Conservation (phyloP, 2,888 invertebrate genomes). For the Nemurella pictetii region DNA sequence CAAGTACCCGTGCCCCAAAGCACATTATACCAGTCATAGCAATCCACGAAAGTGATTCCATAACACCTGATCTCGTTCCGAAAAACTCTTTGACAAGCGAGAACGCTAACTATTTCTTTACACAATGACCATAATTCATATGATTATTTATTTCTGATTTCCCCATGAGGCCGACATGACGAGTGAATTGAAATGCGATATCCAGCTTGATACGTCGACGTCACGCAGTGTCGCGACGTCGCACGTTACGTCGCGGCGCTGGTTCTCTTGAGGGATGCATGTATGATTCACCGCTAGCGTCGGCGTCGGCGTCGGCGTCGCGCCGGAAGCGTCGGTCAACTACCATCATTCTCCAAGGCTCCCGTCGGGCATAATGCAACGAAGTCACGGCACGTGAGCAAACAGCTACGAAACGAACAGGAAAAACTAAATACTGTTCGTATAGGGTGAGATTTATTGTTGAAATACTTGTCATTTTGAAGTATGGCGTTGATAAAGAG, state of each 20-base stretch:
- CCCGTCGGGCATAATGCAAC: not conserved
- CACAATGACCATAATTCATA: not conserved
- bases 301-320: not conserved
- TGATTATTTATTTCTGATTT: not conserved
- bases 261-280: not conserved
- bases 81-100: not conserved
- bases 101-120: not conserved
- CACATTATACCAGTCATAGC: not conserved
- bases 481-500: not conserved
- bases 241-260: not conserved
- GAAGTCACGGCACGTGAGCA: not conserved
- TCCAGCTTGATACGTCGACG: not conserved
- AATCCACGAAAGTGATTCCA: not conserved
- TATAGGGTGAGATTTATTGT: not conserved
- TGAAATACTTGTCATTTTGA: not conserved
- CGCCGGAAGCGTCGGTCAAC: not conserved
- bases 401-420: not conserved
- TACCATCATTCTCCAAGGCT: not conserved
- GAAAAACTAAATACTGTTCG: not conserved
- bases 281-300: not conserved
- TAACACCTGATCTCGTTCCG: not conserved
- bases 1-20: not conserved
- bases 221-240: not conserved
- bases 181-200: not conserved
- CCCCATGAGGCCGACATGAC: not conserved